Conservation (phyloP, 2,888 invertebrate genomes). For the Eupsilia transversa region DNA sequence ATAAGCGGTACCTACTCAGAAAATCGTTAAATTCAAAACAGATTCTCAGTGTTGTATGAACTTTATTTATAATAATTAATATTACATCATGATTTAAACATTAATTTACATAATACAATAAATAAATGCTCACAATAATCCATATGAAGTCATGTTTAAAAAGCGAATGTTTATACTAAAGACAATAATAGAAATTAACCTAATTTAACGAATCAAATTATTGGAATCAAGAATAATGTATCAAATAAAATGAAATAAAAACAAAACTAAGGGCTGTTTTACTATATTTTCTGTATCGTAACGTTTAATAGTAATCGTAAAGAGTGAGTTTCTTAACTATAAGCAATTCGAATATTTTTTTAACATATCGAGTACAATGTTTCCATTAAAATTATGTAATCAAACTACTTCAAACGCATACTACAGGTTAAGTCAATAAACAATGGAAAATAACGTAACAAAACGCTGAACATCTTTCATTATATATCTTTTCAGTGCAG, state of each 20-base stretch:
- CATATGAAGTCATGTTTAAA: constrained; percentile 82
- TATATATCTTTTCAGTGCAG: constrained; percentile 8
- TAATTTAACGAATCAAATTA: constrained; percentile 62
- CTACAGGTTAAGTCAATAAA: constrained; percentile 35
- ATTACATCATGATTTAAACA: constrained; percentile 88
- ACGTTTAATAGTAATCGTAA: constrained; percentile 19
- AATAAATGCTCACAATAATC: constrained; percentile 87
- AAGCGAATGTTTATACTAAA: constrained; percentile 76
- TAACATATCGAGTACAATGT: constrained; percentile 44
- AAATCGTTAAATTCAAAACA: constrained; percentile 19
- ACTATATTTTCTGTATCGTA: constrained; percentile 18
- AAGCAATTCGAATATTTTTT: constrained; percentile 37
- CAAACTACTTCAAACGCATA: constrained; percentile 39
- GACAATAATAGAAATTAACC: constrained; percentile 71
- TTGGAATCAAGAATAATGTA: constrained; percentile 50
- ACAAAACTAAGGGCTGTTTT: constrained; percentile 25
- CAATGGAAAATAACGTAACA: constrained; percentile 22
- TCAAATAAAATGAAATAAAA: constrained; percentile 47
- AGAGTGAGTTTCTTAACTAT: constrained; percentile 21
- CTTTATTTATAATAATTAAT: constrained; percentile 85
- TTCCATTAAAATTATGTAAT: constrained; percentile 34
- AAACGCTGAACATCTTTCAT: constrained; percentile 7
- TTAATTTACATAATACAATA: constrained; percentile 86
- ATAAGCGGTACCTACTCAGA: background rate
- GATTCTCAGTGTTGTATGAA: constrained; percentile 78